Evolutionary conservation across 2,113 vertebrate genomes (phyloP).

Genomic region (Microcebus lehilahytsara): DNA sequence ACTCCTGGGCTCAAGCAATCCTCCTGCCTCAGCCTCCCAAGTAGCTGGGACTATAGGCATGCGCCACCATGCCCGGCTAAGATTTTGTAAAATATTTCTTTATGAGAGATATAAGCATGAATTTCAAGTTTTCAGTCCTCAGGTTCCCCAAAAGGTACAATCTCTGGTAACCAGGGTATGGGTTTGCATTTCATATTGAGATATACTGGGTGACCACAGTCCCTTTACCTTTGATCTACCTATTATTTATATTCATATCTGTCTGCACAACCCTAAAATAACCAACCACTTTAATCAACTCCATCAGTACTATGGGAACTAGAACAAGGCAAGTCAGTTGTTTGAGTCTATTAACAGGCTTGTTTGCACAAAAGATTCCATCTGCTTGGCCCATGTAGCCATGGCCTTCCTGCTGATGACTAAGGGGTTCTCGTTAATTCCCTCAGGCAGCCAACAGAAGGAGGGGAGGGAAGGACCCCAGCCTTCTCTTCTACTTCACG

Average conservation of each 20-base stretch:
- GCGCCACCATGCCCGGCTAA: not conserved
- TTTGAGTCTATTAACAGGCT: not conserved
- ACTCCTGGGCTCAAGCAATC: too few relatives aligned
- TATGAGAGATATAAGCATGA: not conserved
- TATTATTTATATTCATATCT: not conserved
- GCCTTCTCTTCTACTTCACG: not conserved
- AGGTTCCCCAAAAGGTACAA: not conserved
- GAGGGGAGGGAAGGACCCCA: not conserved
- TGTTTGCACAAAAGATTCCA: not conserved
- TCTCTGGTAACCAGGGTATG: not conserved
- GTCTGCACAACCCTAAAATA: not conserved
- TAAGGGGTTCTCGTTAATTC: not conserved
- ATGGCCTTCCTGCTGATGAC: not conserved
- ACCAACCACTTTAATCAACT: not conserved
- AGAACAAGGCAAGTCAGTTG: not conserved
- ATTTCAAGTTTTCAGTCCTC: not conserved
- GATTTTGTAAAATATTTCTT: slow-evolving; percentile 33
- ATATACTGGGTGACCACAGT: not conserved
- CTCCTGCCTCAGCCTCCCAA: too few relatives aligned
- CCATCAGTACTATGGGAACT: not conserved
- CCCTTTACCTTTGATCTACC: not conserved
- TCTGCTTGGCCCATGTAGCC: not conserved
- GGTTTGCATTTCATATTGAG: not conserved
- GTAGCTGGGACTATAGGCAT: too few relatives aligned
- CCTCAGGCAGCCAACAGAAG: not conserved